phyloP scores from a whole-genome alignment of 1,140 invertebrate genomes.

The Hesperophylax magnus region DNA sequence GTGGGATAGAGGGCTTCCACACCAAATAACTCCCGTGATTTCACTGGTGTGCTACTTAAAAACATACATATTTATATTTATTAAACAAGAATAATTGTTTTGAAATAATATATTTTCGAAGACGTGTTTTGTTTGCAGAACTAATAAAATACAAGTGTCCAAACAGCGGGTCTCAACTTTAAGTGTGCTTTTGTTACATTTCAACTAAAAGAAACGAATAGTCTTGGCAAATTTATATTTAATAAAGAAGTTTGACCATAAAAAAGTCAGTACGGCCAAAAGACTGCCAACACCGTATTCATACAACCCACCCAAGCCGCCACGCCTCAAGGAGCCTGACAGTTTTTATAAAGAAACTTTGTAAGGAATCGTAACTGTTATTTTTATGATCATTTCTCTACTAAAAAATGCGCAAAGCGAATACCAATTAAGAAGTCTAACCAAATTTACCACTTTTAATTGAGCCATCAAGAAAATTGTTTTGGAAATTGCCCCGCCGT shows the following conservation, averaged over 20 bases:
- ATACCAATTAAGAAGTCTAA: neutral
- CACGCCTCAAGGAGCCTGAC: neutral
- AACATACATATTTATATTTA: no score
- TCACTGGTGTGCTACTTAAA: no score
- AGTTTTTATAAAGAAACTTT: conserved; percentile 33
- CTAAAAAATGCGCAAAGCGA: conserved; percentile 16
- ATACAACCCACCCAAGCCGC: neutral
- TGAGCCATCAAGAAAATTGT: neutral
- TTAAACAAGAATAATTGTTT: no score
- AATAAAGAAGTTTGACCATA: conserved; percentile 27
- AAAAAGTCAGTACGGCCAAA: conserved; percentile 4
- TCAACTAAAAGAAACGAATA: conserved; percentile 5
- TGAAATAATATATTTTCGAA: no score
- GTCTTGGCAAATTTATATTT: conserved; percentile 29
- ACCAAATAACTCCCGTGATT: no score
- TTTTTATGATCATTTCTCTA: conserved; percentile 29
- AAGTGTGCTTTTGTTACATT: neutral
- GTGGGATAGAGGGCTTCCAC: no score
- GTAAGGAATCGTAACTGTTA: conserved; percentile 26
- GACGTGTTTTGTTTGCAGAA: no score
- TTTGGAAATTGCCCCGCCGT: no score
- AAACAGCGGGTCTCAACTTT: neutral
- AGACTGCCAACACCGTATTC: conserved; percentile 10
- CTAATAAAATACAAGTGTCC: no score
- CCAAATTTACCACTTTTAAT: conserved; percentile 8